These are phyloP conservation scores for Hipposideros armiger DNA, from an alignment of 2,113 vertebrate species.

Conservation along the genomic window DNA sequence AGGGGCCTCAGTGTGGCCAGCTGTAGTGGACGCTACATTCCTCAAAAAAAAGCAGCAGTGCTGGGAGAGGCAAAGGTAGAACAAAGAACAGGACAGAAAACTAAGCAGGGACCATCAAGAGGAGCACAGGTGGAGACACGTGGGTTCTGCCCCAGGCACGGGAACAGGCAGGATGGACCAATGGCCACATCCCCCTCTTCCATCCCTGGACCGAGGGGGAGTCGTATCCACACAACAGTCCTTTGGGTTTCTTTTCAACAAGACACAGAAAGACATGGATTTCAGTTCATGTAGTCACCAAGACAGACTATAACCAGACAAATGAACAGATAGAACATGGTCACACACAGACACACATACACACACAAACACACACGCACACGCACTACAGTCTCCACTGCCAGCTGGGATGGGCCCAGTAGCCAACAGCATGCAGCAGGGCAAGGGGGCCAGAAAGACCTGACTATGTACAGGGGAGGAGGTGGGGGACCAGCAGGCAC, in stretches of 20 bases:
- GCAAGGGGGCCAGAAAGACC: not conserved
- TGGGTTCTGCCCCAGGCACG: slow-evolving; percentile 3
- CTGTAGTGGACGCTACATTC: slow-evolving; percentile 89
- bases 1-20: slow-evolving; percentile 75
- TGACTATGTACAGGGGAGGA: slow-evolving; percentile 86
- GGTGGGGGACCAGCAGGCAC: not conserved
- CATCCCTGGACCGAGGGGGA: not conserved
- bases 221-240: slow-evolving; percentile 19
- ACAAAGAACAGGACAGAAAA: slow-evolving; percentile 67
- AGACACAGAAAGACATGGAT: slow-evolving; percentile 59
- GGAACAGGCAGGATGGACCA: not conserved
- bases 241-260: slow-evolving; percentile 66
- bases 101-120: slow-evolving; percentile 42
- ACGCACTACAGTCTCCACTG: slow-evolving; percentile 60
- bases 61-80: slow-evolving; percentile 69
- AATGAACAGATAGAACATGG: slow-evolving; percentile 9
- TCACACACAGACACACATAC: slow-evolving; percentile 31
- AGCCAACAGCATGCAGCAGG: slow-evolving; percentile 69
- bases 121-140: not conserved
- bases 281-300: slow-evolving; percentile 45
- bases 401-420: slow-evolving; percentile 74
- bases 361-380: not conserved
- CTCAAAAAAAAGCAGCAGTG: slow-evolving; percentile 77
- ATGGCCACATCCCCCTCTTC: not conserved
- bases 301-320: slow-evolving; percentile 65